Conservation (phyloP, 2,888 invertebrate genomes). For the Xanthia icteritia region DNA sequence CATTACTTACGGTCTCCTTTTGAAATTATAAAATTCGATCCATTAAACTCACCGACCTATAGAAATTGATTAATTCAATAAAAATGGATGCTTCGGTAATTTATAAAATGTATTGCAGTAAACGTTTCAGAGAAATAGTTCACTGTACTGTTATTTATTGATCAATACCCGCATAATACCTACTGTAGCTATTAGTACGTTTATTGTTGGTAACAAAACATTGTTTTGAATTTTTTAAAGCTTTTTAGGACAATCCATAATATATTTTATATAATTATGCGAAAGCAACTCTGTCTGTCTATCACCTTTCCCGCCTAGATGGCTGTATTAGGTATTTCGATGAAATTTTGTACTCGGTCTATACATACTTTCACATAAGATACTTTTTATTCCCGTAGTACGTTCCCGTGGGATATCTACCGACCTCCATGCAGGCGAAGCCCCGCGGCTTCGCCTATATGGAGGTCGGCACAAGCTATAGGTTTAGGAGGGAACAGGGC, state of each 20-base stretch:
- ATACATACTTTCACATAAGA: too few species aligned
- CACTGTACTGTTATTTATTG: background rate
- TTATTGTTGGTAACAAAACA: background rate
- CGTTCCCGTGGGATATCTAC: background rate
- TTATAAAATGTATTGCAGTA: conserved; percentile 18
- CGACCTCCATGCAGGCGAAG: too few species aligned
- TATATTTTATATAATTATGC: background rate
- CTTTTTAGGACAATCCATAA: background rate
- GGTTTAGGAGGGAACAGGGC: too few species aligned
- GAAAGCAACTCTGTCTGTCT: background rate
- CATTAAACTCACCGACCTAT: conserved; percentile 5
- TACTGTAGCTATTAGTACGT: too few species aligned
- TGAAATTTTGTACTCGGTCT: background rate
- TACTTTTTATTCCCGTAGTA: too few species aligned
- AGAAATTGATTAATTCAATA: conserved; percentile 40
- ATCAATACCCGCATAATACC: conserved; percentile 15
- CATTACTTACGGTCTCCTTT: conserved; percentile 20
- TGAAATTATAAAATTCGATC: conserved; percentile 20
- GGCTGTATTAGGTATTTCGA: background rate
- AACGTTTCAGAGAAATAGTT: background rate
- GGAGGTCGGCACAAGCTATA: too few species aligned
- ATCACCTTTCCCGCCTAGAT: background rate
- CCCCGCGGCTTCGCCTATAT: too few species aligned
- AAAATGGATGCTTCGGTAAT: conserved; percentile 23
- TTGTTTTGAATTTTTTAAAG: too few species aligned